Evolutionary conservation across 2,797 vertebrate species (phyloP).

Genomic region (Eptatretus atami): DNA sequence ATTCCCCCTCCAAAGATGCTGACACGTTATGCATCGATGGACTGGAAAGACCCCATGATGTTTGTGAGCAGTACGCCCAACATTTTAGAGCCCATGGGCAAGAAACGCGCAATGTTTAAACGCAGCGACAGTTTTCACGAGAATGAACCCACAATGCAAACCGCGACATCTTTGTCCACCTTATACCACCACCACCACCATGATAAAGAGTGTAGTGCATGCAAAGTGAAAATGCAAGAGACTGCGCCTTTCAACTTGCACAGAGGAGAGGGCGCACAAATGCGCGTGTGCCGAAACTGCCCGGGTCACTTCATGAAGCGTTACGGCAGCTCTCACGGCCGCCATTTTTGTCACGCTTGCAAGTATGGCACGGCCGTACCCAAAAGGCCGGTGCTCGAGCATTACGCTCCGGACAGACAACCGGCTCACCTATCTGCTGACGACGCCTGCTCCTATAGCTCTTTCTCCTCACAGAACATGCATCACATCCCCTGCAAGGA

Average conservation of each 20-base stretch:
- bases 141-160: neutral
- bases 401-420: neutral
- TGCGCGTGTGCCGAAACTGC: neutral
- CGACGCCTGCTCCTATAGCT: constrained; percentile 4
- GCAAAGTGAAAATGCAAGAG: neutral
- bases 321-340: constrained; percentile 1
- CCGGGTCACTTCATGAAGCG: neutral
- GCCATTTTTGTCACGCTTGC: neutral
- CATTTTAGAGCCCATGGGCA: neutral
- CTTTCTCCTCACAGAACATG: constrained; percentile 3
- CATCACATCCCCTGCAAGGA: neutral
- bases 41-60: constrained; percentile 3
- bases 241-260: neutral
- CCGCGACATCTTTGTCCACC: neutral
- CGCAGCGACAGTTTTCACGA: neutral
- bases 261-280: neutral
- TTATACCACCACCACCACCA: neutral
- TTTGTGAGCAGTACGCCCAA: neutral
- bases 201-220: neutral
- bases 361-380: neutral
- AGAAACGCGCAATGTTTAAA: constrained; percentile 1
- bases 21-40: constrained; percentile 1
- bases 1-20: neutral
- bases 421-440: neutral
- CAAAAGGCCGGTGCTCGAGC: neutral